Conservation (phyloP, 2,797 vertebrate species). For the Lophotriccus pileatus region DNA sequence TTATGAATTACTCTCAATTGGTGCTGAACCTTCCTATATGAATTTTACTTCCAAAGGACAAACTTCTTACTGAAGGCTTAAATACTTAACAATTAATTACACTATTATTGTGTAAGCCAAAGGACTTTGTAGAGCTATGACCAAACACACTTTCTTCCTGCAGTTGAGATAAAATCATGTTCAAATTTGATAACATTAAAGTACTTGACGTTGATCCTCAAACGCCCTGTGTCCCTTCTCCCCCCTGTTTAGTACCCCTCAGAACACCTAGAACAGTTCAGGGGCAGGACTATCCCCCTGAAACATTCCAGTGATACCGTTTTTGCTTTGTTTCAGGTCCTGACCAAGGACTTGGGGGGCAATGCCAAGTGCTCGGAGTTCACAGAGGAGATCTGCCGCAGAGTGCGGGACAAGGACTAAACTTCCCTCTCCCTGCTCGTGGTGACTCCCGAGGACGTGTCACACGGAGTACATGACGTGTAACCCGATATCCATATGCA, state of each 20-base stretch:
- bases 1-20: background rate
- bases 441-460: background rate
- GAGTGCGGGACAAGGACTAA: slow-evolving; percentile 80
- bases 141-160: background rate
- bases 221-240: background rate
- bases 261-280: background rate
- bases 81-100: background rate
- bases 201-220: background rate
- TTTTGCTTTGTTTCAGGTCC: slow-evolving; percentile 72
- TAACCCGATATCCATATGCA: background rate
- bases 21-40: background rate
- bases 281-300: background rate
- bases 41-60: background rate
- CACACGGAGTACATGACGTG: background rate
- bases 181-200: background rate
- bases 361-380: slow-evolving; percentile 93
- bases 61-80: background rate
- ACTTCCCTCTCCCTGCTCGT: background rate
- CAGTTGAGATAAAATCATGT: background rate
- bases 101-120: background rate
- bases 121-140: background rate
- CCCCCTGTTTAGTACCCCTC: background rate
- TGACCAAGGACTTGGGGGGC: slow-evolving; percentile 94
- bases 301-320: background rate
- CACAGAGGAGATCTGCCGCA: slow-evolving; percentile 89